These are phyloP conservation scores for Canis aureus DNA, from an alignment of 2,113 vertebrate species.

Conservation along the genomic window DNA sequence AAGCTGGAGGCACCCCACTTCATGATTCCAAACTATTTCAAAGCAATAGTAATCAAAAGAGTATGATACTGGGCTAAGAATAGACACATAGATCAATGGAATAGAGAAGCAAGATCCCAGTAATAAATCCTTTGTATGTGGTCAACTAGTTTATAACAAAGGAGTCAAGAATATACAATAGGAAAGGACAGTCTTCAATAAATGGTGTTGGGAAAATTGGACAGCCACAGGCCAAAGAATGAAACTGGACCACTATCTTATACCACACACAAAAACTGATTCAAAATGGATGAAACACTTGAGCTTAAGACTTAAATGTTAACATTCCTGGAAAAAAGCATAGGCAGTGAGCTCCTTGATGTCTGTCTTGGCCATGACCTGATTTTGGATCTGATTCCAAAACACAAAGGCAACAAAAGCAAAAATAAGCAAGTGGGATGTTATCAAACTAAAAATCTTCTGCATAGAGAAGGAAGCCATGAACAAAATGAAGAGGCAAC, in stretches of 20 bases:
- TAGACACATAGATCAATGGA: background rate
- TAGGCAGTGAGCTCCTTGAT: background rate
- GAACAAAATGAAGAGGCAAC: background rate
- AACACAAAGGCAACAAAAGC: slow-evolving; percentile 11
- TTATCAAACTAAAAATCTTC: background rate
- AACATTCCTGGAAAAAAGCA: background rate
- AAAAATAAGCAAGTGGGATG: background rate
- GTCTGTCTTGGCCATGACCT: background rate
- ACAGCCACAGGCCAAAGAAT: background rate
- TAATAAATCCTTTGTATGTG: background rate
- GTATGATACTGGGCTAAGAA: background rate
- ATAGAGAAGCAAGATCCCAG: background rate
- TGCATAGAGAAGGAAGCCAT: background rate
- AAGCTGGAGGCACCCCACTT: background rate
- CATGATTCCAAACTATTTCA: background rate
- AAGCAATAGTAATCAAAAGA: background rate
- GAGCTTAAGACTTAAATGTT: background rate
- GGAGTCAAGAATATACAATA: background rate
- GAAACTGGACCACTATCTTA: background rate
- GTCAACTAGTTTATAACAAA: background rate
- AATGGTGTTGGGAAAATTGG: background rate
- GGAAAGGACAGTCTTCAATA: background rate
- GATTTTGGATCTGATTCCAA: background rate
- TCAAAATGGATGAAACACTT: background rate
- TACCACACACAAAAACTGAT: background rate